These are phyloP conservation scores for Sylvia borin DNA, from an alignment of 2,797 vertebrate genomes.

Conservation along the genomic window DNA sequence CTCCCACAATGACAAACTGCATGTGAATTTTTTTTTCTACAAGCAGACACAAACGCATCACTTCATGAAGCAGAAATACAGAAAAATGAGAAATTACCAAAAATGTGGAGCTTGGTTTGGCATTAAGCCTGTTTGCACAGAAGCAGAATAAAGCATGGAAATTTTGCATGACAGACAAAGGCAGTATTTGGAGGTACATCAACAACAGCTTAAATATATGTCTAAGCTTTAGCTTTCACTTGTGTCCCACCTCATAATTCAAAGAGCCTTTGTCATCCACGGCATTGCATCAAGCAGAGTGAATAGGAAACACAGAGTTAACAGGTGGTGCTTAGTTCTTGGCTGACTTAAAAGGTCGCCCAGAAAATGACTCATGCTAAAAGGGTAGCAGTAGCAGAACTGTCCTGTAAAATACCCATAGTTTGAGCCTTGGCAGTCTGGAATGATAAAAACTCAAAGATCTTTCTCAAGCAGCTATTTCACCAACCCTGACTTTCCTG, in stretches of 20 bases:
- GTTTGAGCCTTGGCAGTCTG: neutral
- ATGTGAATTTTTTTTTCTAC: neutral
- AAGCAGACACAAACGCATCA: neutral
- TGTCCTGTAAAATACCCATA: neutral
- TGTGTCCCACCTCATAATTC: neutral
- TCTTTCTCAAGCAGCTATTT: neutral
- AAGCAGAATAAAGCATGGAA: neutral
- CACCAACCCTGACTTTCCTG: neutral
- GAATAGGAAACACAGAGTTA: constrained; percentile 45
- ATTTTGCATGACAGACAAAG: neutral
- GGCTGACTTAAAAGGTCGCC: constrained; percentile 45
- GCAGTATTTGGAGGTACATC: neutral
- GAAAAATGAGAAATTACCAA: neutral
- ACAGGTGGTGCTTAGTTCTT: constrained; percentile 57
- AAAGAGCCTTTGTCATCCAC: neutral
- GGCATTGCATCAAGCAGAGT: neutral
- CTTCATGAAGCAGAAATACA: neutral
- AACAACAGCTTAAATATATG: neutral
- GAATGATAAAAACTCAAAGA: neutral
- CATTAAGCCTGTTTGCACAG: neutral
- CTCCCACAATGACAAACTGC: neutral
- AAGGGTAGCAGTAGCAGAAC: constrained; percentile 27
- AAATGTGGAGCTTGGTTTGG: neutral
- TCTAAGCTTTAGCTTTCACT: neutral
- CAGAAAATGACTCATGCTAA: constrained; percentile 46